Percentiles rank a stretch among this genome's conserved stretches.
These are phyloP conservation scores for Megastigmus dorsalis DNA, from an alignment of 2,888 invertebrate genomes.

Conservation along the genomic window DNA sequence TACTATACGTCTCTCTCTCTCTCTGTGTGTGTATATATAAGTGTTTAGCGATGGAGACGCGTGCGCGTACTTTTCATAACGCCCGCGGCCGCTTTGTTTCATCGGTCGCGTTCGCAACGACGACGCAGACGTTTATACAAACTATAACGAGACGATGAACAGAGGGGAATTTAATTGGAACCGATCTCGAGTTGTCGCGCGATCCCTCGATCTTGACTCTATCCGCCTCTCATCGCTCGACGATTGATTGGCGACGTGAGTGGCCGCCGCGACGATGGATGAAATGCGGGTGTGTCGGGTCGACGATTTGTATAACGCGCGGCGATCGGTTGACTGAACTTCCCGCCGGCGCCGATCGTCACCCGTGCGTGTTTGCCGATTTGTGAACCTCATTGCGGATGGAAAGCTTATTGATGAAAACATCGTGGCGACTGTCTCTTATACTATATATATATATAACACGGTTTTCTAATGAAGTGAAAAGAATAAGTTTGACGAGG, in stretches of 20 bases:
- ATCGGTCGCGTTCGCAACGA: neutral
- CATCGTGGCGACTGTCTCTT: too few relatives aligned
- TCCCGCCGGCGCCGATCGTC: too few relatives aligned
- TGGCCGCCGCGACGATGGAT: neutral
- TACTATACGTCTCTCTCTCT: neutral
- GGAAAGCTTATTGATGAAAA: too few relatives aligned
- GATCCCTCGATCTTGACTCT: neutral
- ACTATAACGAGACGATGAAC: neutral
- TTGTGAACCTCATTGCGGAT: too few relatives aligned
- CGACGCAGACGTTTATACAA: neutral
- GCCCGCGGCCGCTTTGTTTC: neutral
- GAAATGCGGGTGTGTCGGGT: neutral
- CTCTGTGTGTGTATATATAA: too few relatives aligned
- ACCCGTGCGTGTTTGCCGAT: too few relatives aligned
- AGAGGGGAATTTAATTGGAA: neutral
- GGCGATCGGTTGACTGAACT: neutral
- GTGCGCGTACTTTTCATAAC: neutral
- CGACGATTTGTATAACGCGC: too few relatives aligned
- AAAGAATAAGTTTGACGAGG: too few relatives aligned
- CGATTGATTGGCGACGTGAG: neutral
- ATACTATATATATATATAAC: too few relatives aligned
- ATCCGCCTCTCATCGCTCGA: neutral
- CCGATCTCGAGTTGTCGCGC: too few relatives aligned
- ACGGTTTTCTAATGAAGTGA: too few relatives aligned
- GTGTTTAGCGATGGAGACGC: too few relatives aligned